Evolutionary conservation across 2,797 vertebrate genomes (phyloP).

Genomic region (Furcifer pardalis): DNA sequence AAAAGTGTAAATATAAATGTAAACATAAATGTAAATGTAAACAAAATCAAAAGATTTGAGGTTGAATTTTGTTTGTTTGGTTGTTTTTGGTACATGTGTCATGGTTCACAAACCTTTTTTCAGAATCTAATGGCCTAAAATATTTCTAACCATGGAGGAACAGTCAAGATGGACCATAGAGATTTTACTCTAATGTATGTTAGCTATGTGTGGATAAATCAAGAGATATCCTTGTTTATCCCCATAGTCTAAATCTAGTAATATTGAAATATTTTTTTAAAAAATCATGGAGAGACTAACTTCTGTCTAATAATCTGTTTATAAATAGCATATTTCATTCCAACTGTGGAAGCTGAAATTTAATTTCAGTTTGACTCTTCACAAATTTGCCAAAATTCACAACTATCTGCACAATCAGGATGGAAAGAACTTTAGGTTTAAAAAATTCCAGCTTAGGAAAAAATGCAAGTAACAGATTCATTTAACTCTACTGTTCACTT

Average conservation of each 20-base stretch:
- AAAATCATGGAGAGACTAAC: slow-evolving; percentile 40
- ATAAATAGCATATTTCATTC: slow-evolving; percentile 15
- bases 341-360: not conserved
- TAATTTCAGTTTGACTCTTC: not conserved
- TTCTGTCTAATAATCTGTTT: slow-evolving; percentile 42
- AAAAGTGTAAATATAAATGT: no score
- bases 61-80: no score
- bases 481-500: not conserved
- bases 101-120: slow-evolving; percentile 43
- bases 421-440: not conserved
- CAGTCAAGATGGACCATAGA: slow-evolving; percentile 46
- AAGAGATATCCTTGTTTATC: not conserved
- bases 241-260: slow-evolving; percentile 19
- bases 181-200: slow-evolving; percentile 40
- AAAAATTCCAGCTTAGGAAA: not conserved
- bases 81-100: no score
- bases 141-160: slow-evolving; percentile 42
- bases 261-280: slow-evolving; percentile 54
- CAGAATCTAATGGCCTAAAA: slow-evolving; percentile 50
- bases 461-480: not conserved
- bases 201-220: slow-evolving; percentile 43
- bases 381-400: not conserved
- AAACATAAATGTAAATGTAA: no score
- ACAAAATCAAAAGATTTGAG: no score
- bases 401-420: not conserved